A percentile compares a stretch with the other conserved stretches of the same genome.
These are phyloP conservation scores for Diogma glabrata DNA, from an alignment of 2,888 invertebrate species.

Conservation along the genomic window DNA sequence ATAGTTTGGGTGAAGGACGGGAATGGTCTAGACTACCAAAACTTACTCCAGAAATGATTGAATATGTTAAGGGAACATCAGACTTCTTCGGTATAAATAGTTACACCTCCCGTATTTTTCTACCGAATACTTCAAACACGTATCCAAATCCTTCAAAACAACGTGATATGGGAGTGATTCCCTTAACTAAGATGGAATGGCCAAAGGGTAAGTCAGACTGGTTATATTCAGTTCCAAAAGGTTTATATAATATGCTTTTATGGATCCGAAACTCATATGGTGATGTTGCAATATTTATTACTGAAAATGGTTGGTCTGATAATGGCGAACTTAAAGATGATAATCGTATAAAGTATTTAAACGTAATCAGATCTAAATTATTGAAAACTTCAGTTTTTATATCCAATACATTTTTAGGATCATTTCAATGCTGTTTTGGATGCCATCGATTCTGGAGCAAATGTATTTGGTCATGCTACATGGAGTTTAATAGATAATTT, in stretches of 20 bases:
- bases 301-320: slow-evolving; percentile 6
- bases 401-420: background rate
- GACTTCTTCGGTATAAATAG: slow-evolving; percentile 30
- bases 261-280: background rate
- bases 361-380: no score
- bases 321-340: background rate
- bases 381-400: no score
- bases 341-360: background rate
- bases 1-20: slow-evolving; percentile 28
- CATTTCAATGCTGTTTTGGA: background rate
- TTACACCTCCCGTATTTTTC: slow-evolving; percentile 24
- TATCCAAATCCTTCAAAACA: background rate
- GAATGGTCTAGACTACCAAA: slow-evolving; percentile 25
- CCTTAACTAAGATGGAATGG: background rate
- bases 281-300: background rate
- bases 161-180: background rate
- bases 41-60: background rate
- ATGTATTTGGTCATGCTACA: background rate
- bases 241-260: background rate
- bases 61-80: slow-evolving; percentile 19
- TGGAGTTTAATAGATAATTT: slow-evolving; percentile 7
- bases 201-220: background rate
- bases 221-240: background rate
- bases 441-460: background rate
- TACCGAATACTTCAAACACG: background rate